Evolutionary conservation across 2,888 invertebrate genomes (phyloP).

Genomic region (Lagria hirta): DNA sequence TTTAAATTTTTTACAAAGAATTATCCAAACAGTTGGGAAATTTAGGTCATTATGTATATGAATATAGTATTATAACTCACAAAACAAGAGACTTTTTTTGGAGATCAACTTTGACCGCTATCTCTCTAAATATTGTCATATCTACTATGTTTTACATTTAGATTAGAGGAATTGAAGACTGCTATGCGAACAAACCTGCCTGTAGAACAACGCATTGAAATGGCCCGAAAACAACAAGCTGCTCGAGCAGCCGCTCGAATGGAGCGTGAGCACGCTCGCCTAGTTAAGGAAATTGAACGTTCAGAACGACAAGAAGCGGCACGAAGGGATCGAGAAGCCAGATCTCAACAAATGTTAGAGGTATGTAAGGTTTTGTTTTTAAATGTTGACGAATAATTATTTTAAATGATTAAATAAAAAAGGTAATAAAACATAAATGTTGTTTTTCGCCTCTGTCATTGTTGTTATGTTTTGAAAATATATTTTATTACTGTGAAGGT

Average conservation of each 20-base stretch:
- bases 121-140: background rate
- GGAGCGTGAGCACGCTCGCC: slow-evolving; percentile 66
- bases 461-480: slow-evolving; percentile 9
- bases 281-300: slow-evolving; percentile 73
- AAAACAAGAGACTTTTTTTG: too few species aligned
- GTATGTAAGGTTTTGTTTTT: slow-evolving; percentile 57
- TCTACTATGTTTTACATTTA: slow-evolving; percentile 38
- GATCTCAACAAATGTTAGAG: slow-evolving; percentile 86
- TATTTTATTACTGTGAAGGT: slow-evolving; percentile 35
- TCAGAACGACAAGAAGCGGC: slow-evolving; percentile 82
- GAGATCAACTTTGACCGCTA: background rate
- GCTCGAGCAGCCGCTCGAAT: slow-evolving; percentile 74
- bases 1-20: too few species aligned
- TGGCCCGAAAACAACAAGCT: slow-evolving; percentile 71
- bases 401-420: slow-evolving; percentile 4
- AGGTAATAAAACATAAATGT: slow-evolving; percentile 17
- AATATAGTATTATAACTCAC: too few species aligned
- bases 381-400: too few species aligned
- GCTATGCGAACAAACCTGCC: slow-evolving; percentile 66
- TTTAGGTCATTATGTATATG: too few species aligned
- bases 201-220: slow-evolving; percentile 75
- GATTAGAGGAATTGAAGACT: slow-evolving; percentile 68
- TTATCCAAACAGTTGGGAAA: too few species aligned
- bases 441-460: slow-evolving; percentile 13
- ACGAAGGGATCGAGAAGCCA: slow-evolving; percentile 76